Evolutionary conservation across 2,113 vertebrate genomes (phyloP).

Genomic region (Dermatemys mawii): DNA sequence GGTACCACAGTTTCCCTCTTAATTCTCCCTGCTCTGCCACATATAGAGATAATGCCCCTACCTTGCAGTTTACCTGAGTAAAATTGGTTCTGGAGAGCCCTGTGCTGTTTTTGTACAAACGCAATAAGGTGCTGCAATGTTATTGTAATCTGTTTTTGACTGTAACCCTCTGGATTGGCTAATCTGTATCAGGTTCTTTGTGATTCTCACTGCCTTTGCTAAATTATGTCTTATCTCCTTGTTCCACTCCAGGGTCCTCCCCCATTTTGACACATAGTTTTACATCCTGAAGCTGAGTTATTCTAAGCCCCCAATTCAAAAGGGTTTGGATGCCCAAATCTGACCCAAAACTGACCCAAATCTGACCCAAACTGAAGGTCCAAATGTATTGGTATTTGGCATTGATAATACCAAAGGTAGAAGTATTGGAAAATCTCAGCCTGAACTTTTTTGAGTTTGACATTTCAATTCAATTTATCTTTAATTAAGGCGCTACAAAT

Average conservation of each 20-base stretch:
- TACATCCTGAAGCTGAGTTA: background rate
- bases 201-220: background rate
- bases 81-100: background rate
- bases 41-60: background rate
- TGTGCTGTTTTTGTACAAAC: rapidly evolving
- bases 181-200: background rate
- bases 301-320: no score
- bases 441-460: background rate
- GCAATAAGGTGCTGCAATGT: background rate
- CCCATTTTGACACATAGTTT: no score
- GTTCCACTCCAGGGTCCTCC: background rate
- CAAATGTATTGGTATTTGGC: no score
- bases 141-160: background rate
- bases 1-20: background rate
- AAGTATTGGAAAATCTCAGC: background rate
- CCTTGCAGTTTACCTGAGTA: background rate
- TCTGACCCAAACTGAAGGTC: no score
- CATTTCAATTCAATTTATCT: background rate
- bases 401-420: no score
- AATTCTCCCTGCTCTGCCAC: rapidly evolving
- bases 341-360: no score
- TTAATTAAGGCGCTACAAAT: background rate
- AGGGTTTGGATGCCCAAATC: background rate
- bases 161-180: background rate
- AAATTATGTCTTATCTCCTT: background rate